Base-by-base conservation (phyloP, 2,888 invertebrate genomes). In the Epiblema foenella region DNA sequence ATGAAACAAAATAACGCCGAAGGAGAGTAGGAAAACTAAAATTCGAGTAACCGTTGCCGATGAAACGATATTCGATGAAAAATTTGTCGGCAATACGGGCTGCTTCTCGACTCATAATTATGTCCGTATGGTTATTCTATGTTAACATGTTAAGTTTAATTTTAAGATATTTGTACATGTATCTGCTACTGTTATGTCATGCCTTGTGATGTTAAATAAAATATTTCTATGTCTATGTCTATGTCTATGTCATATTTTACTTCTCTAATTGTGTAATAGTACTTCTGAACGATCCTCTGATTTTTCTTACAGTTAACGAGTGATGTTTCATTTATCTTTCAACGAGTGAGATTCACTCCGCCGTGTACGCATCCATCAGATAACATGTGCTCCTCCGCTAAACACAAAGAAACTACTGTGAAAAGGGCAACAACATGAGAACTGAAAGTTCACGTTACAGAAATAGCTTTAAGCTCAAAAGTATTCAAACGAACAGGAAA, bases 321-420 rank as follows among this genome's bases (percentile, higher is more conserved):
- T 8, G 33, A 52, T 42, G 42, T 66, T 49, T 52, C 11, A 65
- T 71, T 60, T 66, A 56, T 71, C 39, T 39, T 37, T 54, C 39
- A 18, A 20, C 29, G 18, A 58, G 63, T 24, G 46, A 60, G 42
- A 60, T 70, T 57, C 42, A 49, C 46, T 70, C 59, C 58, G 33
- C 46, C 46, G 46, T 60, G 66, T 33, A 20, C 20, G 52, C 57
- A 42, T 52, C 62, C 62, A 69, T 63, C 63, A 64, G 58, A 69
- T 60, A 62, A 46, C 42, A 58, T 66, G 70, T 68, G 70, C 24
- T 73, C 52, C 18, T 62, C 42, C 29, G 57, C 49, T 65, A 65
- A 65, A 68, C 71, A 71, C 73, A 75, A 73, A 64, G 68, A 65
- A 51, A 69, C 69, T 71, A 72, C 68, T 73, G 71, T 71, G 66